phyloP scores from a whole-genome alignment of 2,113 vertebrate genomes.

The Dicaeum eximium region DNA sequence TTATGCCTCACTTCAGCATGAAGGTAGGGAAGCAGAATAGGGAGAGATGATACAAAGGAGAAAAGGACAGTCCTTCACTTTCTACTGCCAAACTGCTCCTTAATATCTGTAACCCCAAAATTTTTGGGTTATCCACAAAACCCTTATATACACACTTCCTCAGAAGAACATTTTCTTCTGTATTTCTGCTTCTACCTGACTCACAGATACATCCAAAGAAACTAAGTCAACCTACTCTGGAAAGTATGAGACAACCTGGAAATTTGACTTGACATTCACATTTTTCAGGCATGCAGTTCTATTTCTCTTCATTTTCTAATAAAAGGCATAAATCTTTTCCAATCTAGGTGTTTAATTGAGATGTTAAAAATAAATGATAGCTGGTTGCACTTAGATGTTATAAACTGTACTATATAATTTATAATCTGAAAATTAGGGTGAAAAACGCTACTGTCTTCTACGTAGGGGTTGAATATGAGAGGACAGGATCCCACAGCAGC shows the following conservation, averaged over 20 bases:
- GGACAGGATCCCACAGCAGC: background rate
- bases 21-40: background rate
- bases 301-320: background rate
- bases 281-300: background rate
- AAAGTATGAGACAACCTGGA: background rate
- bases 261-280: background rate
- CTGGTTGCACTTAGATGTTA: background rate
- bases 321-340: background rate
- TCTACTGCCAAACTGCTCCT: background rate
- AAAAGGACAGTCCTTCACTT: background rate
- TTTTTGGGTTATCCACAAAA: background rate
- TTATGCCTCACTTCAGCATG: background rate
- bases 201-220: background rate
- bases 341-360: background rate
- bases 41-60: background rate
- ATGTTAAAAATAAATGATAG: background rate
- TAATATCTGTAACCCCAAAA: background rate
- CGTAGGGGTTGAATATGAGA: background rate
- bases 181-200: background rate
- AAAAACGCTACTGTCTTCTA: background rate
- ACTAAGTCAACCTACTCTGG: background rate
- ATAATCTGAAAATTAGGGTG: background rate
- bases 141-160: background rate
- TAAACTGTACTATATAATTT: background rate
- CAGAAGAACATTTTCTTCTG: background rate